Evolutionary conservation across 2,888 invertebrate genomes (phyloP).

Genomic region (Sepioteuthis lessoniana): DNA sequence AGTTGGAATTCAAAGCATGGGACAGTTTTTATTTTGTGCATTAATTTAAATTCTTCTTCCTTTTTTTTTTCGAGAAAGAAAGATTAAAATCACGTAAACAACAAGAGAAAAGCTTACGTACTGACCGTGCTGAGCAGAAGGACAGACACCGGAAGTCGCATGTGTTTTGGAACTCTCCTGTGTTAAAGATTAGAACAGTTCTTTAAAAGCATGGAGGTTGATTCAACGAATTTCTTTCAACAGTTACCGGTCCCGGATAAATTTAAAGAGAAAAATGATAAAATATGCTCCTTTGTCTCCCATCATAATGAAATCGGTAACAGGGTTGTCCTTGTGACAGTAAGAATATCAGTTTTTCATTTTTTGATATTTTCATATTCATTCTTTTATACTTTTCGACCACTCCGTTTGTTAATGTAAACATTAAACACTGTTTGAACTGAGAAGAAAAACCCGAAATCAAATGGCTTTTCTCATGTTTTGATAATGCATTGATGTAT

Average conservation of each 20-base stretch:
- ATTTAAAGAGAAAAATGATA: slow-evolving; percentile 56
- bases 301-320: slow-evolving; percentile 75
- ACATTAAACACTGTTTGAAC: too few relatives aligned
- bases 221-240: slow-evolving; percentile 60
- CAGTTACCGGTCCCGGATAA: slow-evolving; percentile 60
- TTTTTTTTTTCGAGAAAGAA: too few relatives aligned
- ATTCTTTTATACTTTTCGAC: too few relatives aligned
- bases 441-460: too few relatives aligned
- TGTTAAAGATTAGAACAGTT: not conserved
- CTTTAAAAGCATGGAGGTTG: slow-evolving; percentile 50
- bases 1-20: too few relatives aligned
- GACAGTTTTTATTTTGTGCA: not conserved
- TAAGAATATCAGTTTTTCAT: slow-evolving; percentile 51
- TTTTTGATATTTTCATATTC: too few relatives aligned
- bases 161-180: slow-evolving; percentile 39
- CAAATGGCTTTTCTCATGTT: too few relatives aligned
- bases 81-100: not conserved
- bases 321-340: slow-evolving; percentile 84
- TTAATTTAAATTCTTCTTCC: not conserved
- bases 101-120: not conserved
- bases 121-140: not conserved
- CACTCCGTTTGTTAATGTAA: too few relatives aligned
- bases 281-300: slow-evolving; percentile 57
- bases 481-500: too few relatives aligned
- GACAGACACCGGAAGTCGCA: not conserved